phyloP scores from a whole-genome alignment of 2,888 invertebrate genomes.

The Anoncus sp. region DNA sequence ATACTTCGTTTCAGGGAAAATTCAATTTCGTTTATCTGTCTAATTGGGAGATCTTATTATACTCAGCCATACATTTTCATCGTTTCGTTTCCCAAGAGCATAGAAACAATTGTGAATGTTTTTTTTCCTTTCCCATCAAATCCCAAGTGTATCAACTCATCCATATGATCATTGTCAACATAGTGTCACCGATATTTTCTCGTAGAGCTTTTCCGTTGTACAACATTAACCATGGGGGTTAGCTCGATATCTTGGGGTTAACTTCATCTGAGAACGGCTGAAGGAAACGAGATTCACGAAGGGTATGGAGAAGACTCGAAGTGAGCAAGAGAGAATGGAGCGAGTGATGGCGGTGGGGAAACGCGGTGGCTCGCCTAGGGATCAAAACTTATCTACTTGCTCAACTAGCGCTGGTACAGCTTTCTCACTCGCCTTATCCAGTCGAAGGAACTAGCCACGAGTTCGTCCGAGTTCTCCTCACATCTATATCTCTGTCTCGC shows the following conservation, averaged over 20 bases:
- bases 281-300: slow-evolving; percentile 57
- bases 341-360: slow-evolving; percentile 73
- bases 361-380: slow-evolving; percentile 78
- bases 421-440: slow-evolving; percentile 78
- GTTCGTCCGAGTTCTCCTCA: slow-evolving; percentile 64
- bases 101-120: not conserved
- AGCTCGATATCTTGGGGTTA: slow-evolving; percentile 71
- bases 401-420: slow-evolving; percentile 79
- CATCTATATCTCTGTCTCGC: slow-evolving; percentile 48
- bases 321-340: slow-evolving; percentile 60
- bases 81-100: not conserved
- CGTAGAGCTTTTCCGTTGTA: slow-evolving; percentile 34
- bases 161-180: slow-evolving; percentile 12
- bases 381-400: slow-evolving; percentile 82
- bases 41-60: not conserved
- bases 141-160: slow-evolving; percentile 8
- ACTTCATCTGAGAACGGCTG: slow-evolving; percentile 75
- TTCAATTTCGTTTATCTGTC: not conserved
- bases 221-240: slow-evolving; percentile 66
- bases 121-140: not conserved
- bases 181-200: slow-evolving; percentile 21
- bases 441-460: slow-evolving; percentile 76
- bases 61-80: not conserved
- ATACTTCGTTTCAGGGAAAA: too few relatives aligned
- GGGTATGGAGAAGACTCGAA: slow-evolving; percentile 59